phyloP scores from a whole-genome alignment of 2,113 vertebrate species.

The Etheostoma spectabile region DNA sequence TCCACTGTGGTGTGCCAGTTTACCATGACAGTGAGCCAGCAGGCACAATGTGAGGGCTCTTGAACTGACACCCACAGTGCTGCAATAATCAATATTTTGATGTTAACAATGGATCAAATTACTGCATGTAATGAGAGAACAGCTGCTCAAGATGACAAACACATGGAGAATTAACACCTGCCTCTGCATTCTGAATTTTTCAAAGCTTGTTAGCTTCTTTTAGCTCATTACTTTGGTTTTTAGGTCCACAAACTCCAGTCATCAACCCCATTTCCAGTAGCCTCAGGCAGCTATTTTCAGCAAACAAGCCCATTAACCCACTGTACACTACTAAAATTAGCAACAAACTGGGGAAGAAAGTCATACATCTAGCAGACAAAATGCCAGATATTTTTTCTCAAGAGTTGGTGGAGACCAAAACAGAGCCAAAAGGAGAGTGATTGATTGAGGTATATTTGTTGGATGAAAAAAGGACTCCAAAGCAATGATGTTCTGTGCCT shows the following conservation, averaged over 20 bases:
- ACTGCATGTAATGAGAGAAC: slow-evolving; percentile 18
- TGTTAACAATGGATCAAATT: slow-evolving; percentile 43
- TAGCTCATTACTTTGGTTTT: not conserved
- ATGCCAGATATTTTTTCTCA: not conserved
- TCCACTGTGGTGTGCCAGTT: slow-evolving; percentile 39
- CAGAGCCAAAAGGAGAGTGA: not conserved
- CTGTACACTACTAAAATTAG: not conserved
- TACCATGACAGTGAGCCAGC: slow-evolving; percentile 38
- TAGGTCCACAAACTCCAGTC: not conserved
- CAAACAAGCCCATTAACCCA: not conserved
- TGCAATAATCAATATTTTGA: slow-evolving; percentile 46
- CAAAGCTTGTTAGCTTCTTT: slow-evolving; percentile 3
- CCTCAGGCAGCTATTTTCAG: not conserved
- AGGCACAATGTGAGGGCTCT: slow-evolving; percentile 26
- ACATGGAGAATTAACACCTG: not conserved
- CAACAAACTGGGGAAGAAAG: not conserved
- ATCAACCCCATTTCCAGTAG: not conserved
- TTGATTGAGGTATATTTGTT: no score
- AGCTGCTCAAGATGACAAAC: slow-evolving; percentile 27
- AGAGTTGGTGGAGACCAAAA: not conserved
- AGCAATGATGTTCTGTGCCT: not conserved
- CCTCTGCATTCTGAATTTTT: not conserved
- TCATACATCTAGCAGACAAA: not conserved
- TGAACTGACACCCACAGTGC: slow-evolving; percentile 20
- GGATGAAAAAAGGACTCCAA: not conserved